These are phyloP conservation scores for Nesoenas mayeri DNA, from an alignment of 2,113 vertebrate genomes.

Conservation along the genomic window DNA sequence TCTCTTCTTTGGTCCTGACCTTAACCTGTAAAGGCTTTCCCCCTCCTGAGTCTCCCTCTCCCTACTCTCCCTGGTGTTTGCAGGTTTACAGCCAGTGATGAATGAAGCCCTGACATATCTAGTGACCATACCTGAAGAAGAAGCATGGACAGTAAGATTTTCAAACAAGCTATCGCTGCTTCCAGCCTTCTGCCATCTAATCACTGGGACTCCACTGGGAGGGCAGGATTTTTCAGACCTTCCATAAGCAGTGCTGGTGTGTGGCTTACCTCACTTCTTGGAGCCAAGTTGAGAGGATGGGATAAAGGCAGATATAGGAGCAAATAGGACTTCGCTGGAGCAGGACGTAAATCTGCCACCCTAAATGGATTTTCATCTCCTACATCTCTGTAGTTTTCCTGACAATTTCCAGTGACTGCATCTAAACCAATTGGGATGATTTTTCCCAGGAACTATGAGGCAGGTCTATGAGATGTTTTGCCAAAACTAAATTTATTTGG, in stretches of 20 bases:
- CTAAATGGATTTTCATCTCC: not conserved
- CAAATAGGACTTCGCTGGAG: not conserved
- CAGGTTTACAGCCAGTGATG: not conserved
- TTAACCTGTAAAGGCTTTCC: not conserved
- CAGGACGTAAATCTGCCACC: not conserved
- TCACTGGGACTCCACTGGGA: accelerated
- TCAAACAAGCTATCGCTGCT: not conserved
- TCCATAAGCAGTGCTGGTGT: not conserved
- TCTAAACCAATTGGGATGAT: not conserved
- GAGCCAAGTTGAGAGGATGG: not conserved
- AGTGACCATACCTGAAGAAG: not conserved
- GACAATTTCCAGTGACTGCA: not conserved
- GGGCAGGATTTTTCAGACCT: not conserved
- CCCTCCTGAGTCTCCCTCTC: not conserved
- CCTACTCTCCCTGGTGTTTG: not conserved
- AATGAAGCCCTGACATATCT: not conserved
- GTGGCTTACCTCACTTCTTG: not conserved
- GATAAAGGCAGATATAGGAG: not conserved
- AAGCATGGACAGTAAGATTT: not conserved
- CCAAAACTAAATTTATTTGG: not conserved
- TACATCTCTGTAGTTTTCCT: not conserved
- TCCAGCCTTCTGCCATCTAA: not conserved
- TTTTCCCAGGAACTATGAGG: not conserved
- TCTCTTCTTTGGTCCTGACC: not conserved
- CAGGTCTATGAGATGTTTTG: not conserved